A percentile compares a stretch with the other conserved stretches of the same genome.
Evolutionary conservation across 2,113 vertebrate genomes (phyloP).

Genomic region (Phoenicopterus ruber): DNA sequence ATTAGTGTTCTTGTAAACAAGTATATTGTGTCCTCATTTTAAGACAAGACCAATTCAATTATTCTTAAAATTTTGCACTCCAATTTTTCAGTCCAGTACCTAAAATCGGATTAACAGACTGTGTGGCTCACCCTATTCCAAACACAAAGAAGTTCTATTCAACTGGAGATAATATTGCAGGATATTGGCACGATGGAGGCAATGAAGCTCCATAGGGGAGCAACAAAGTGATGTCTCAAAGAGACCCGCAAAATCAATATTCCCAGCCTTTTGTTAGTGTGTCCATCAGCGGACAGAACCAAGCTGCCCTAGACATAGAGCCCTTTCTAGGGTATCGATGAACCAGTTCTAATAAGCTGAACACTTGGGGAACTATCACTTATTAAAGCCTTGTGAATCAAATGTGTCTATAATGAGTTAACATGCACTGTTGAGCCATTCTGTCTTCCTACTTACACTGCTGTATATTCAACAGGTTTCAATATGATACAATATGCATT

Average conservation of each 20-base stretch:
- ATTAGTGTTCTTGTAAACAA: neutral
- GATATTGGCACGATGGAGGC: neutral
- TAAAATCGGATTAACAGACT: neutral
- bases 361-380: neutral
- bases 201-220: neutral
- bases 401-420: neutral
- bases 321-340: neutral
- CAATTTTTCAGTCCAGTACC: neutral
- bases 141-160: neutral
- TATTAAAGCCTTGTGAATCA: neutral
- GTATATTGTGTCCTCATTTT: neutral
- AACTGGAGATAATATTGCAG: neutral
- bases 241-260: neutral
- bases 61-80: neutral
- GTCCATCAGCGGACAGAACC: neutral
- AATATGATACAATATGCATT: neutral
- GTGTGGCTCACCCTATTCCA: neutral
- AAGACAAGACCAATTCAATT: neutral
- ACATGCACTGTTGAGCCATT: neutral
- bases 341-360: neutral
- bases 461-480: neutral
- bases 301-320: neutral
- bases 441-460: neutral
- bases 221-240: neutral
- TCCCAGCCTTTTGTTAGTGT: neutral